Percentiles rank a stretch among this genome's conserved stretches.
Evolutionary conservation across 2,113 vertebrate species (phyloP).

Genomic region (Callopanchax toddi): DNA sequence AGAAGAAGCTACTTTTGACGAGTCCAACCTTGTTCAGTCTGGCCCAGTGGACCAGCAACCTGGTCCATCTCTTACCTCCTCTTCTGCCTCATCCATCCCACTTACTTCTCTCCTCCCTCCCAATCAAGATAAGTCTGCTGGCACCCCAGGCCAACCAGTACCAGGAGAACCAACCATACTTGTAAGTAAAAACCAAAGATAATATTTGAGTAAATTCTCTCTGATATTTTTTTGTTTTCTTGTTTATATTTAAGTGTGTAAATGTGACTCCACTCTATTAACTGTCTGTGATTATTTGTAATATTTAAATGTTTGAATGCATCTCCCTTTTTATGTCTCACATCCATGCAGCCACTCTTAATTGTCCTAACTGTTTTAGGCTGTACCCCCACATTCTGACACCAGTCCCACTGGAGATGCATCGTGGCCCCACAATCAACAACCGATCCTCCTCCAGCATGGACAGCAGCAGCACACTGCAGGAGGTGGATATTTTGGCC

Average conservation of each 20-base stretch:
- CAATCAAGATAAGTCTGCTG: constrained; percentile 51
- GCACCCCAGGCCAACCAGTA: constrained; percentile 52
- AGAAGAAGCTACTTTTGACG: constrained; percentile 42
- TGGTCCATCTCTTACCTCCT: constrained; percentile 50
- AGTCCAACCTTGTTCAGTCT: constrained; percentile 33
- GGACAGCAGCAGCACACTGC: constrained; percentile 89
- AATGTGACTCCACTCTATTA: constrained; percentile 13
- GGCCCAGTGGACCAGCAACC: constrained; percentile 69
- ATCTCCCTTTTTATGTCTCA: constrained; percentile 48
- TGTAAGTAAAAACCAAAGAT: constrained; percentile 72
- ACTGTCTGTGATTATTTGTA: constrained; percentile 28
- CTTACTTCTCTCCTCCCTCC: constrained; percentile 54
- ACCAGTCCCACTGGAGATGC: constrained; percentile 83
- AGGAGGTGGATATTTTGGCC: constrained; percentile 99
- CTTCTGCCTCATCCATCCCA: constrained; percentile 57
- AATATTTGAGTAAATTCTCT: constrained; percentile 3
- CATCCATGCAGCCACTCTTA: constrained; percentile 57
- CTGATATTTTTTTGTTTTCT: constrained; percentile 14
- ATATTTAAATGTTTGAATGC: constrained; percentile 38
- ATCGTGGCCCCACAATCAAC: constrained; percentile 77
- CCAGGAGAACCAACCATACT: constrained; percentile 76
- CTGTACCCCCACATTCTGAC: constrained; percentile 82
- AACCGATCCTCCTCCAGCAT: constrained; percentile 78
- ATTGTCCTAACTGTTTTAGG: constrained; percentile 78
- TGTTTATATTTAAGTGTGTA: constrained; percentile 19